Percentiles rank a stretch among this genome's conserved stretches.
Evolutionary conservation across 2,888 invertebrate genomes (phyloP).

Genomic region (Ligdia adustata): DNA sequence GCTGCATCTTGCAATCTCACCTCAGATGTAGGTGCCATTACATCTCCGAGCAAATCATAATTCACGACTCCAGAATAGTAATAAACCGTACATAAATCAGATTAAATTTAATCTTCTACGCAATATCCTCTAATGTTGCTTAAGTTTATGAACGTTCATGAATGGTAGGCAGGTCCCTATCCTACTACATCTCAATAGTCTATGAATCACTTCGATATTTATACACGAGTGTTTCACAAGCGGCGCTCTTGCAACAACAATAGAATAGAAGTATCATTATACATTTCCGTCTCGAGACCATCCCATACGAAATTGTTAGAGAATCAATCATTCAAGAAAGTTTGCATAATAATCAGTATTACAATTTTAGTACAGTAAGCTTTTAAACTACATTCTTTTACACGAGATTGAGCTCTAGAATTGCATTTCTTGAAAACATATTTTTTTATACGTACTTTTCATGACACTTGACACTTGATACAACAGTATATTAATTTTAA

Average conservation of each 20-base stretch:
- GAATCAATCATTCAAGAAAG: background rate
- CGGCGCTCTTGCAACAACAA: conserved; percentile 33
- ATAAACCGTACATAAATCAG: conserved; percentile 1
- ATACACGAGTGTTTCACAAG: conserved; percentile 19
- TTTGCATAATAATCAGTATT: no score
- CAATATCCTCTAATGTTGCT: background rate
- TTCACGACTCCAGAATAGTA: background rate
- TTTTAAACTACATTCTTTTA: no score
- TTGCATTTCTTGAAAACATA: no score
- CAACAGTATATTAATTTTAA: no score
- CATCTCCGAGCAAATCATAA: background rate
- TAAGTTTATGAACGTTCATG: conserved; percentile 2
- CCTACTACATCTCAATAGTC: conserved; percentile 16
- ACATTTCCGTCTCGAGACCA: conserved; percentile 29
- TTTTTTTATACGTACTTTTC: no score
- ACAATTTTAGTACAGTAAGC: no score
- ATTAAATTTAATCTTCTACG: conserved; percentile 1
- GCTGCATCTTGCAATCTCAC: no score
- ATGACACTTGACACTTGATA: no score
- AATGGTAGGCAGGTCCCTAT: conserved; percentile 17
- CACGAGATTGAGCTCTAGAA: no score
- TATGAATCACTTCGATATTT: conserved; percentile 19
- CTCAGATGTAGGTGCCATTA: no score
- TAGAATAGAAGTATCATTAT: conserved; percentile 33
- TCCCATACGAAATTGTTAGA: conserved; percentile 22